phyloP scores from a whole-genome alignment of 2,113 vertebrate species.

The Nannobrachium achirus region DNA sequence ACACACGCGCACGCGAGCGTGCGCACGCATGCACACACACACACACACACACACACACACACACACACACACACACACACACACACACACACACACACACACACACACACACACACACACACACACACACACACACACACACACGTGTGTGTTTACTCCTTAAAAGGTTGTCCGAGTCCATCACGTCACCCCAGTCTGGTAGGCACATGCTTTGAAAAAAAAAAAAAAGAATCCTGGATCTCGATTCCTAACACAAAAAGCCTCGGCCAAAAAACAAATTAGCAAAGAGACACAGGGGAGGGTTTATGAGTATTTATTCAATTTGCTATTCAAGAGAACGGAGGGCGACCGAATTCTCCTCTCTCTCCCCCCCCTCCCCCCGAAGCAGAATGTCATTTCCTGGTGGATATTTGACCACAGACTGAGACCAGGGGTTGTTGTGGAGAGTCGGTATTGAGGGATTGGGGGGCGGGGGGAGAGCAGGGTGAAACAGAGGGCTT shows the following conservation, averaged over 20 bases:
- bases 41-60: slow-evolving; percentile 2
- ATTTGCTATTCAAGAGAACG: slow-evolving; percentile 41
- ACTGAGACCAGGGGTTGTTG: slow-evolving; percentile 50
- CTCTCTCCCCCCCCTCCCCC: slow-evolving; percentile 13
- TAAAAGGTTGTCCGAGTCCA: slow-evolving; percentile 54
- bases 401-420: slow-evolving; percentile 50
- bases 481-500: slow-evolving; percentile 54
- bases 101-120: slow-evolving; percentile 53
- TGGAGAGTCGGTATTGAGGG: slow-evolving; percentile 38
- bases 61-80: slow-evolving; percentile 1
- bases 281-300: slow-evolving; percentile 46
- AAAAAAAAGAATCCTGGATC: slow-evolving; percentile 17
- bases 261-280: slow-evolving; percentile 49
- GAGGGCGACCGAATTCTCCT: slow-evolving; percentile 16
- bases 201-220: slow-evolving; percentile 40
- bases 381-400: slow-evolving; percentile 47
- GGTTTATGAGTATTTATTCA: slow-evolving; percentile 60
- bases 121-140: background rate
- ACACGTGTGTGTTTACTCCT: slow-evolving; percentile 30
- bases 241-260: slow-evolving; percentile 40
- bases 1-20: slow-evolving; percentile 1
- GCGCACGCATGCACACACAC: background rate
- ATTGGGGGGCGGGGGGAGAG: slow-evolving; percentile 22
- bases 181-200: slow-evolving; percentile 39
- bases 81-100: slow-evolving; percentile 22